A percentile compares a stretch with the other conserved stretches of the same genome.
phyloP scores from a whole-genome alignment of 2,113 vertebrate genomes.

The Platysternon megacephalum region DNA sequence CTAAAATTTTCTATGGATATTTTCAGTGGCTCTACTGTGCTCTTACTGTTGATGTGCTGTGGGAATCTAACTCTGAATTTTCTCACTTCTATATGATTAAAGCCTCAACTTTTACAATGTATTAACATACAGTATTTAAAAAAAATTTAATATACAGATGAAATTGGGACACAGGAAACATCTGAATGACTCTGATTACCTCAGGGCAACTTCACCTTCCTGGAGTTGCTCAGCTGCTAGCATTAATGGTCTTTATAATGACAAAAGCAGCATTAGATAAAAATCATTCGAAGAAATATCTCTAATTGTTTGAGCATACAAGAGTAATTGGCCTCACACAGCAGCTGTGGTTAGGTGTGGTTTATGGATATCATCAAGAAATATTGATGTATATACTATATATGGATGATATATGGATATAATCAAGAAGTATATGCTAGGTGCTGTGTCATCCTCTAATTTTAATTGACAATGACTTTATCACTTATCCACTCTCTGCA shows the following conservation, averaged over 20 bases:
- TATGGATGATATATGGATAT: background rate
- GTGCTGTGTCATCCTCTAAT: constrained; percentile 59
- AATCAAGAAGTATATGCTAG: background rate
- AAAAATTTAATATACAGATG: constrained; percentile 45
- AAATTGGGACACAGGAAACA: constrained; percentile 69
- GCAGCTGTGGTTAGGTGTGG: constrained; percentile 43
- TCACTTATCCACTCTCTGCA: constrained; percentile 30
- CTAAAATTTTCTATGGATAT: background rate
- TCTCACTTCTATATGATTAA: constrained; percentile 36
- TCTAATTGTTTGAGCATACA: constrained; percentile 52
- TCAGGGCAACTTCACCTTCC: constrained; percentile 65
- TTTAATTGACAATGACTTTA: constrained; percentile 57
- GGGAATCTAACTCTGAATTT: constrained; percentile 45
- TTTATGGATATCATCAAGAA: background rate
- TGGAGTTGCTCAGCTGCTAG: constrained; percentile 71
- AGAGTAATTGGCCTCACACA: constrained; percentile 53
- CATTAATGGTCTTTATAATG: constrained; percentile 62
- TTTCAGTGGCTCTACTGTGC: background rate
- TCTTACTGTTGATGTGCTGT: background rate
- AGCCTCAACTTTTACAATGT: constrained; percentile 62
- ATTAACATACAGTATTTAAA: constrained; percentile 40
- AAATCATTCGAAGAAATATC: constrained; percentile 62
- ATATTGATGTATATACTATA: background rate
- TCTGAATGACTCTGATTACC: constrained; percentile 71
- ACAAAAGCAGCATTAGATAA: constrained; percentile 70